phyloP scores from a whole-genome alignment of 2,888 invertebrate genomes.

The Abrostola tripartita region DNA sequence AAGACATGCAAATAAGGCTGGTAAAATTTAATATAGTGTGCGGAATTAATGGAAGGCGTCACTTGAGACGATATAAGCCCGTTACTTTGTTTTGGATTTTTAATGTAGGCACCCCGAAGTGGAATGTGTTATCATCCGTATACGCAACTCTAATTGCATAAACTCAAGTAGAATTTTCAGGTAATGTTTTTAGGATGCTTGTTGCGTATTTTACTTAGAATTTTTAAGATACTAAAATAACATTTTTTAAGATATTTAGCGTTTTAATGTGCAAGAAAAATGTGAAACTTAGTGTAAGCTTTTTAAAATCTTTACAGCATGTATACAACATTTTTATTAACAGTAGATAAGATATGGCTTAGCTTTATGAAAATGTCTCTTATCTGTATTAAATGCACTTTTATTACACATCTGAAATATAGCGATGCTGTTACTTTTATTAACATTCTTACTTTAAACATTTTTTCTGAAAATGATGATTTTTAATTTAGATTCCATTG shows the following conservation, averaged over 20 bases:
- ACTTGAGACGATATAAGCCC: constrained; percentile 40
- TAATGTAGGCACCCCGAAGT: constrained; percentile 34
- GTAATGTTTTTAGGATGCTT: neutral
- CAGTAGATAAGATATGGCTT: too few relatives aligned
- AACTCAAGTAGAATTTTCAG: constrained; percentile 19
- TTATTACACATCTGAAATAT: too few relatives aligned
- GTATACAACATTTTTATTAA: too few relatives aligned
- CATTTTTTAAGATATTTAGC: neutral
- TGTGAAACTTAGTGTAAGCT: too few relatives aligned
- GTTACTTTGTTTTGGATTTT: constrained; percentile 49
- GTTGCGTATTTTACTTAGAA: neutral
- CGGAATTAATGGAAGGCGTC: constrained; percentile 53
- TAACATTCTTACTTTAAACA: too few relatives aligned
- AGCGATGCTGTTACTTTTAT: too few relatives aligned
- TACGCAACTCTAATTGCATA: constrained; percentile 2
- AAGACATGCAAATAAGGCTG: constrained; percentile 59
- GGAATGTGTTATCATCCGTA: constrained; percentile 25
- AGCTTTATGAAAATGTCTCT: too few relatives aligned
- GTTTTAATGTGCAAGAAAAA: neutral
- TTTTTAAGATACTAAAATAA: neutral
- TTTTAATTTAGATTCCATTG: too few relatives aligned
- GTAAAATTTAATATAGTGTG: constrained; percentile 61
- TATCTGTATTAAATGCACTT: too few relatives aligned
- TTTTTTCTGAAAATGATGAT: too few relatives aligned
- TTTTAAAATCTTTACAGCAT: too few relatives aligned